These are phyloP conservation scores for Penaeus monodon DNA, from an alignment of 2,888 invertebrate species.

Conservation along the genomic window DNA sequence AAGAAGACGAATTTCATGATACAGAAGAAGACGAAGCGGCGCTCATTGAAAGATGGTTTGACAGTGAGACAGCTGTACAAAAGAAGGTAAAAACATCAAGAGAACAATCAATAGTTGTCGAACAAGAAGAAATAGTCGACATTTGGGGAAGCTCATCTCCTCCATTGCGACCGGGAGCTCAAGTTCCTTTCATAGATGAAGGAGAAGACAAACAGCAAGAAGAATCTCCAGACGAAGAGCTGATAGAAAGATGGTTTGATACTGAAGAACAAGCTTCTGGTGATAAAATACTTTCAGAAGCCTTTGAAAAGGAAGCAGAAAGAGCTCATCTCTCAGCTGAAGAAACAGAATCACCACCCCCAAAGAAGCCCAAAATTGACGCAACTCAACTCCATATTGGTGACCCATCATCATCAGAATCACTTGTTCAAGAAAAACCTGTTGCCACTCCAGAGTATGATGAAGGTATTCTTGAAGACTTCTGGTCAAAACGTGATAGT, in stretches of 20 bases:
- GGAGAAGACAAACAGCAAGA: not conserved
- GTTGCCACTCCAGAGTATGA: too few species aligned
- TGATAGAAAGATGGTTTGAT: constrained; percentile 49
- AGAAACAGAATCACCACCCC: constrained; percentile 21
- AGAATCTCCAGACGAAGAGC: constrained; percentile 33
- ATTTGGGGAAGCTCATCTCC: not conserved
- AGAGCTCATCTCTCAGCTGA: not conserved
- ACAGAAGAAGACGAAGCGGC: constrained; percentile 32
- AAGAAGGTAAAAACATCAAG: not conserved
- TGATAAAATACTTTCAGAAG: not conserved
- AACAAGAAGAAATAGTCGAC: constrained; percentile 6
- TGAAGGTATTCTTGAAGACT: too few species aligned
- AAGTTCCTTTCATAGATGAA: constrained; percentile 16
- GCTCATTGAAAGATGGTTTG: constrained; percentile 51
- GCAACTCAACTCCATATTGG: not conserved
- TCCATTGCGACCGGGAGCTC: not conserved
- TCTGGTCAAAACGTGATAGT: too few species aligned
- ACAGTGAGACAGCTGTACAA: not conserved
- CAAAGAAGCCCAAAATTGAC: constrained; percentile 20
- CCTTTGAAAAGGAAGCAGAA: not conserved
- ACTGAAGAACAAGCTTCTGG: not conserved
- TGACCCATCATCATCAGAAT: too few species aligned
- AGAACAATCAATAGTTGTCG: not conserved
- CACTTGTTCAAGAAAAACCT: too few species aligned
- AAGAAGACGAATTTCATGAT: constrained; percentile 9